phyloP scores from a whole-genome alignment of 92 coral and sea anemone genomes.

The Plumapathes pennacea region DNA sequence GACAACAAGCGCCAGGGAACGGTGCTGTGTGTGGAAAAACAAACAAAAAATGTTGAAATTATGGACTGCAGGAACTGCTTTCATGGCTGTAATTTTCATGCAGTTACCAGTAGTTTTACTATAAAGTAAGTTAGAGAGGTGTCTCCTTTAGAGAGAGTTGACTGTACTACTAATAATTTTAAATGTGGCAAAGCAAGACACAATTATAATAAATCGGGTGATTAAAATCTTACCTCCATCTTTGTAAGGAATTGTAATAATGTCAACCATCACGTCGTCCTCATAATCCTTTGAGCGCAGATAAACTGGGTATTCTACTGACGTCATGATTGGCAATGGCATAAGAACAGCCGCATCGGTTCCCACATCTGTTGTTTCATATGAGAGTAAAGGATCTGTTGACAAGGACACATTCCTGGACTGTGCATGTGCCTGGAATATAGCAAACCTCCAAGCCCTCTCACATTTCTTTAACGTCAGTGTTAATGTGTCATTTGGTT shows the following conservation, averaged over 20 bases:
- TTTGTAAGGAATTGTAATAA: constrained; percentile 62
- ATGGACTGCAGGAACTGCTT: background rate
- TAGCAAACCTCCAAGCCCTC: constrained; percentile 58
- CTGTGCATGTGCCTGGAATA: constrained; percentile 86
- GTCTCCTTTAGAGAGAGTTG: no score
- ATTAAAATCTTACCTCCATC: constrained; percentile 65
- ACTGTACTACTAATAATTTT: no score
- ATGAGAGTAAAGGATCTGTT: constrained; percentile 13
- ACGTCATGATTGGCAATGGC: constrained; percentile 18
- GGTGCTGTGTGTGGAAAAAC: no score
- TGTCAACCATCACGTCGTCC: constrained; percentile 34
- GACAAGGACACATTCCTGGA: constrained; percentile 50
- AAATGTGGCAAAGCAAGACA: no score
- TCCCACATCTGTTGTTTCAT: constrained; percentile 51
- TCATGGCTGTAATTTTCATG: background rate
- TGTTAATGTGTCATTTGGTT: constrained; percentile 26
- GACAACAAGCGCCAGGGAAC: constrained; percentile 94
- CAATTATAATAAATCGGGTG: no score
- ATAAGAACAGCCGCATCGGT: constrained; percentile 64
- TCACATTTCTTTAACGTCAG: constrained; percentile 4
- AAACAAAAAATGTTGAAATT: no score
- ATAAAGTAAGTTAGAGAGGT: background rate
- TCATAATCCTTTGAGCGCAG: constrained; percentile 40
- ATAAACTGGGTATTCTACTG: constrained; percentile 6
- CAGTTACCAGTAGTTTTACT: background rate